These are phyloP conservation scores for Ptychadena robeensis DNA, from an alignment of 2,797 vertebrate species.

Conservation along the genomic window DNA sequence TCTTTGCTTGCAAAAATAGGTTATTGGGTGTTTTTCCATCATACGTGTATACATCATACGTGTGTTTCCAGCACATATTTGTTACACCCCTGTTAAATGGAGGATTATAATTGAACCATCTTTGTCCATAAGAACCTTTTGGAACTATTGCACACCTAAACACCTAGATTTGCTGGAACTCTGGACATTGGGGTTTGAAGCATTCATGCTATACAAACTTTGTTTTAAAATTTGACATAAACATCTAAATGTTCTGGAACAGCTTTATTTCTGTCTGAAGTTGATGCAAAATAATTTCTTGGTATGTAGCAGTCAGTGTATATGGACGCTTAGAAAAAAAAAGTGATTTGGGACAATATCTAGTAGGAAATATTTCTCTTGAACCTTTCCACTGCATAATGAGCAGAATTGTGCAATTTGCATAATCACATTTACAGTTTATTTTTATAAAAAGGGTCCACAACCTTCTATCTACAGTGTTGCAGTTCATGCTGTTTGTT, in stretches of 20 bases:
- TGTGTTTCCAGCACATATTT: background rate
- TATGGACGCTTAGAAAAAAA: background rate
- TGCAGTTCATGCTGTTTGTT: constrained; percentile 8
- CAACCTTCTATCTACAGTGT: constrained; percentile 5
- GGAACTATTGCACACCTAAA: background rate
- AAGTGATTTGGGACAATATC: background rate
- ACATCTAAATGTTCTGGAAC: background rate
- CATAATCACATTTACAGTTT: background rate
- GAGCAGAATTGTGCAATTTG: background rate
- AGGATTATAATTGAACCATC: constrained; percentile 8
- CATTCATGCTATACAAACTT: background rate
- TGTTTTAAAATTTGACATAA: background rate
- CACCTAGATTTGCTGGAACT: background rate
- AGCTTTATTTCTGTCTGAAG: background rate
- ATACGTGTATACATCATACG: background rate
- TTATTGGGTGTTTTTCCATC: background rate
- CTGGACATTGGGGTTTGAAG: constrained; percentile 5
- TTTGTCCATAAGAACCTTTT: constrained; percentile 5
- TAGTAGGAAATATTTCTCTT: background rate
- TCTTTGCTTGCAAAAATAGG: background rate
- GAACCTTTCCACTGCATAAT: background rate
- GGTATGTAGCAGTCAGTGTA: background rate
- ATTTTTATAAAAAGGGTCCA: background rate
- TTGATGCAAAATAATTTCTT: background rate
- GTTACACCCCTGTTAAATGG: constrained; percentile 10